Conservation (phyloP, 2,888 invertebrate species). For the Calephelis perditalis region DNA sequence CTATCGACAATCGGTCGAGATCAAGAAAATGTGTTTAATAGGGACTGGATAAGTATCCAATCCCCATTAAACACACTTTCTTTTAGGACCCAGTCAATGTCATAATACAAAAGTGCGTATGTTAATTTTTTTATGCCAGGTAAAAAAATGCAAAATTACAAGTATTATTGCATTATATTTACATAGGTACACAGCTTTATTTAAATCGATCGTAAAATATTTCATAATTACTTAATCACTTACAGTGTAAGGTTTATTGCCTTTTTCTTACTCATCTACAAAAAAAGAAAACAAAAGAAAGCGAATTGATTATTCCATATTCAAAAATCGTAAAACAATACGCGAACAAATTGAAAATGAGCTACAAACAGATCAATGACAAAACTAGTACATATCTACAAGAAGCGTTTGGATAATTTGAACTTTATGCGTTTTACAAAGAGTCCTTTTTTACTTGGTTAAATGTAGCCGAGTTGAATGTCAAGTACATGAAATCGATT, state of each 20-base stretch:
- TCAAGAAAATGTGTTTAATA: too few relatives aligned
- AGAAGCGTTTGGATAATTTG: conserved; percentile 6
- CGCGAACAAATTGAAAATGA: conserved; percentile 3
- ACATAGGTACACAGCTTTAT: too few relatives aligned
- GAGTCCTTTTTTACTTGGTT: conserved; percentile 2
- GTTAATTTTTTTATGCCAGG: too few relatives aligned
- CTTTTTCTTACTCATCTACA: neutral
- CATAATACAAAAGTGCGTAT: too few relatives aligned
- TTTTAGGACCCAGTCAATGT: too few relatives aligned
- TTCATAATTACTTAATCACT: too few relatives aligned
- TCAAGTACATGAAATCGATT: conserved; percentile 73
- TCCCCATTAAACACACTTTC: too few relatives aligned
- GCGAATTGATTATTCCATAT: conserved; percentile 1
- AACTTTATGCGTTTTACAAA: conserved; percentile 2
- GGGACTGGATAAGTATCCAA: too few relatives aligned
- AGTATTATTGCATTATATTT: too few relatives aligned
- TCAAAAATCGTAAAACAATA: conserved; percentile 11
- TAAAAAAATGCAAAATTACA: too few relatives aligned
- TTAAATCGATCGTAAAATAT: neutral
- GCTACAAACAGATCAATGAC: conserved; percentile 5
- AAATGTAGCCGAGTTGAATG: conserved; percentile 45
- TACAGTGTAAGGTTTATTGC: conserved; percentile 20
- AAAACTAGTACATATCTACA: conserved; percentile 4
- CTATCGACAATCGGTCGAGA: too few relatives aligned
- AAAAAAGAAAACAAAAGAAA: conserved; percentile 11